A percentile compares a stretch with the other conserved stretches of the same genome.
phyloP scores from a whole-genome alignment of 2,888 invertebrate genomes.

The Aelia acuminata region DNA sequence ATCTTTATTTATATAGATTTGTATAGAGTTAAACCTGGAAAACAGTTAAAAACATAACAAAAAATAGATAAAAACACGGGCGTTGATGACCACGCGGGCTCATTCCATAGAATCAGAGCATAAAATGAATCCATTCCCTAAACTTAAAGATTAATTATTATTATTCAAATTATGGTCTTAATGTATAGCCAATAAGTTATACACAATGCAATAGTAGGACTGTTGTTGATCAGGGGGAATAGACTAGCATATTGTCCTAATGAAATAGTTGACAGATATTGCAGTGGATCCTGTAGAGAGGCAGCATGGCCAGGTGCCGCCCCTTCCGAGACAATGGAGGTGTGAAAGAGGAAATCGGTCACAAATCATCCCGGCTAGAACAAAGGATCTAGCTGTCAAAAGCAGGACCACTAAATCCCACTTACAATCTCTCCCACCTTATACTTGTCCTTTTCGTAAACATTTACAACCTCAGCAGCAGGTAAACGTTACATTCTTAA shows the following conservation, averaged over 20 bases:
- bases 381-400: slow-evolving; percentile 18
- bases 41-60: no score
- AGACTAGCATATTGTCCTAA: slow-evolving; percentile 1
- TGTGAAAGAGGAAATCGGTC: slow-evolving; percentile 43
- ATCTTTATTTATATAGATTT: no score
- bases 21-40: no score
- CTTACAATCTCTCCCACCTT: slow-evolving; percentile 33
- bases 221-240: neutral
- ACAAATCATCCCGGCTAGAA: neutral
- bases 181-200: neutral
- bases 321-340: neutral
- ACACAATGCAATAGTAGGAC: neutral
- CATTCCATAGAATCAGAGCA: neutral
- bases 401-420: slow-evolving; percentile 15
- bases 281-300: neutral
- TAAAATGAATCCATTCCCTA: neutral
- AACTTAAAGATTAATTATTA: neutral
- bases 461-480: neutral
- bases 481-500: neutral
- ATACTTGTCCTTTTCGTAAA: slow-evolving; percentile 3
- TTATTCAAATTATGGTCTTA: no score
- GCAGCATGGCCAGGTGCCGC: neutral
- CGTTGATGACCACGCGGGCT: no score
- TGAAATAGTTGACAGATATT: slow-evolving; percentile 37
- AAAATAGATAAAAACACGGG: no score